Conservation (phyloP, 1,140 invertebrate species). For the Neodiprion virginianus region DNA sequence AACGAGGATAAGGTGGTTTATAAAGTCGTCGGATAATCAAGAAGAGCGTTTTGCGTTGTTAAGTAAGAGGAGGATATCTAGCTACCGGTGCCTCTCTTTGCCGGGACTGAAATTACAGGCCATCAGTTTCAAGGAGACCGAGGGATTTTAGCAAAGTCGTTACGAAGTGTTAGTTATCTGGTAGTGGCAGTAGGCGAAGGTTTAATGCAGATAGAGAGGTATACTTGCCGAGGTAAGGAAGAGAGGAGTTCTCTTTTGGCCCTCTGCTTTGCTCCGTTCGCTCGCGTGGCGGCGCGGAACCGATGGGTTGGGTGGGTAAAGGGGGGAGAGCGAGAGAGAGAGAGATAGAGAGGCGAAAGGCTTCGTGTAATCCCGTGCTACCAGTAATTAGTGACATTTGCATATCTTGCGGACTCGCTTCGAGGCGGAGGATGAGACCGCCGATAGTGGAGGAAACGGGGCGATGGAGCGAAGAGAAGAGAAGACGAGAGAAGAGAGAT, state of each 20-base stretch:
- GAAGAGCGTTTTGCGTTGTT: not conserved
- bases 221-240: conserved; percentile 21
- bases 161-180: conserved; percentile 43
- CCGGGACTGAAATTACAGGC: not conserved
- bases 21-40: not conserved
- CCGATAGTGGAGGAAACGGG: not conserved
- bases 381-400: conserved; percentile 59
- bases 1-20: no score
- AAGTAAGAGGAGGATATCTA: not conserved
- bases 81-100: not conserved
- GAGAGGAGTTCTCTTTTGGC: not conserved
- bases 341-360: not conserved
- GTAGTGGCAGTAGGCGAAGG: conserved; percentile 25
- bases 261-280: no score
- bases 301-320: not conserved
- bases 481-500: not conserved
- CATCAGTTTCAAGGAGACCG: not conserved
- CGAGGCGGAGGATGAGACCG: conserved; percentile 16
- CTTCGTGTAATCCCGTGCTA: conserved; percentile 48
- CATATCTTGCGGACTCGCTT: conserved; percentile 48
- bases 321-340: conserved; percentile 6
- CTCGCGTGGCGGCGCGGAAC: conserved; percentile 1
- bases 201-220: not conserved
- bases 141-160: conserved; percentile 20
- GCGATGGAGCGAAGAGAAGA: not conserved